Conservation (phyloP, 2,888 invertebrate species). For the Acheta domesticus region DNA sequence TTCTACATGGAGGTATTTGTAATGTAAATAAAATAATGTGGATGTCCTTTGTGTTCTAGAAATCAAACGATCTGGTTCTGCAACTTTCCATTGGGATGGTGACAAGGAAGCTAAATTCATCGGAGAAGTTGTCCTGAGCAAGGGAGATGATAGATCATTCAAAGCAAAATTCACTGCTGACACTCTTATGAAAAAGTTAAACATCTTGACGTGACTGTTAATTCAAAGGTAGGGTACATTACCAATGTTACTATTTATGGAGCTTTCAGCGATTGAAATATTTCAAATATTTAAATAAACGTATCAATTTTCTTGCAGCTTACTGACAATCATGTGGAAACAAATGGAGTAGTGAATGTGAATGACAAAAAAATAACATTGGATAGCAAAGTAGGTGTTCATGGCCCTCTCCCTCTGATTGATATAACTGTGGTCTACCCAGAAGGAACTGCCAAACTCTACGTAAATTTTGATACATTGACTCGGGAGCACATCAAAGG, state of each 20-base stretch:
- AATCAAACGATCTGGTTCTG: constrained; percentile 38
- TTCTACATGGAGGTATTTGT: too few relatives aligned
- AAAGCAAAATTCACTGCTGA: constrained; percentile 41
- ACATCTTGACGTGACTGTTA: constrained; percentile 43
- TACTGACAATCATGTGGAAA: constrained; percentile 7
- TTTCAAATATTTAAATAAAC: neutral
- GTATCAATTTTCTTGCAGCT: neutral
- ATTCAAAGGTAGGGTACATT: constrained; percentile 46
- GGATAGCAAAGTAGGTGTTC: constrained; percentile 34
- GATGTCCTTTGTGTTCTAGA: constrained; percentile 33
- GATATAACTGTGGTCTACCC: constrained; percentile 58
- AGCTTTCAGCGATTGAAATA: neutral
- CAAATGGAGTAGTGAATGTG: constrained; percentile 37
- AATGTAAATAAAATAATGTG: too few relatives aligned
- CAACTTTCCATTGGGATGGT: constrained; percentile 42
- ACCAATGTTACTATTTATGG: too few relatives aligned
- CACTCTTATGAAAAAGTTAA: constrained; percentile 41
- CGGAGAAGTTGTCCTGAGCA: constrained; percentile 40
- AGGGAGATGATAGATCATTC: constrained; percentile 21
- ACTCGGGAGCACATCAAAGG: neutral
- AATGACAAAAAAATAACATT: constrained; percentile 32
- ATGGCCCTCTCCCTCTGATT: constrained; percentile 41
- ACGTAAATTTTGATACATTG: constrained; percentile 21
- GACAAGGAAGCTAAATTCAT: constrained; percentile 38
- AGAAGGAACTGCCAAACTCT: constrained; percentile 41